These are phyloP conservation scores for Entomobrya multifasciata DNA, from an alignment of 2,888 invertebrate genomes.

Conservation along the genomic window DNA sequence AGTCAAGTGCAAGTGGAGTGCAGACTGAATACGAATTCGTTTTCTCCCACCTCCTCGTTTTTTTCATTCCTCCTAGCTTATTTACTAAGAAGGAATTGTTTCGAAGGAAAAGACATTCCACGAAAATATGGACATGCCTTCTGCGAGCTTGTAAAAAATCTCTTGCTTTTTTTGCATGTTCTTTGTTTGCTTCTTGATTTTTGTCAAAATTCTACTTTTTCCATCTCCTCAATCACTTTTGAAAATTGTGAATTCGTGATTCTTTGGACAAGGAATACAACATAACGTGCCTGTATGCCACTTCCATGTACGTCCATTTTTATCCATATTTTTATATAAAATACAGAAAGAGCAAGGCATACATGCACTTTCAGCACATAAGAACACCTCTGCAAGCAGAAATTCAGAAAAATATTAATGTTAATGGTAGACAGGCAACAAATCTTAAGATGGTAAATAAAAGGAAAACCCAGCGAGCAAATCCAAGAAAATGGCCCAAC, in stretches of 20 bases:
- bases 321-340: no score
- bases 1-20: no score
- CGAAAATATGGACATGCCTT: no score
- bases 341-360: no score
- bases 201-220: neutral
- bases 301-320: no score
- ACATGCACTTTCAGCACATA: conserved; percentile 14
- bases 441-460: neutral
- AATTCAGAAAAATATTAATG: neutral
- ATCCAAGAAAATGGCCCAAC: neutral
- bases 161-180: neutral
- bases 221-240: neutral
- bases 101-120: no score
- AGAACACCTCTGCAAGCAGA: neutral
- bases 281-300: no score
- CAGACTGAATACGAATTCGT: no score
- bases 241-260: conserved; percentile 35
- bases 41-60: no score
- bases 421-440: neutral
- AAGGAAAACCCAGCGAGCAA: neutral
- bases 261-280: conserved; percentile 9
- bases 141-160: neutral
- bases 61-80: no score
- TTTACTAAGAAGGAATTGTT: no score
- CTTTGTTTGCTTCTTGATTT: neutral